Evolutionary conservation across 2,888 invertebrate genomes (phyloP), one percentile per base, ranked within the genome.

Genomic region (Trissolcus japonicus): DNA sequence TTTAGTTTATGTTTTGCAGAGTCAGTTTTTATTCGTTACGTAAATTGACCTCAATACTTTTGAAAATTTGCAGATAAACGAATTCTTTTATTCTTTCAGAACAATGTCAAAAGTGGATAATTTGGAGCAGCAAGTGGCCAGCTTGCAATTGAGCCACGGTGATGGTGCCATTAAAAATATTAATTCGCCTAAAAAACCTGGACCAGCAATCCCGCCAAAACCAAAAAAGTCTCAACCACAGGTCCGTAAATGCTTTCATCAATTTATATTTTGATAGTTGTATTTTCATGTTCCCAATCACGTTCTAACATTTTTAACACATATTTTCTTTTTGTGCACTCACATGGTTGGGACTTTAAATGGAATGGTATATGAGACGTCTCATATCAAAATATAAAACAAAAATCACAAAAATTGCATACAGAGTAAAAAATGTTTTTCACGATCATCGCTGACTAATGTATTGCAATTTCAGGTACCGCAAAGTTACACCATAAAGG

Each of bases 151-250:
- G 86, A 90, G 91, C 60, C 92, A 92, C 79, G 82, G 80, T 16
- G 90, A 90, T 75, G 84, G 86, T 13, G 88, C 90, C 21, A 80
- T 90, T 55, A 87, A 88, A 63, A 82, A 72, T 68, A 79, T 77
- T 21, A 89, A 89, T 29, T 78, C 88, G 13, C 89, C 88, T 3
- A 92, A 91, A 81, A 95, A 94, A 89, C 90, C 94, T 78, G 95
- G 94, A 79, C 95, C 95, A 78, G 94, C 93, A 65, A 95, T 95
- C 71, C 95, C 95, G 54, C 95, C 95, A 9, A 95, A 95, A 88
- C 95, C 95, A 80, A 90, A 88, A 84, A 94, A 92, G 85, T 90
- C 90, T 53, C 91, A 91, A 85, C 91, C 92, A 21, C 91, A 92
- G 91, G 91, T 92, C 86, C 86, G 76, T 19, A 41, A 19, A 80